A percentile compares a stretch with the other conserved stretches of the same genome.
Evolutionary conservation across 1,140 invertebrate species (phyloP).

Genomic region (Sminthurides bifidus): DNA sequence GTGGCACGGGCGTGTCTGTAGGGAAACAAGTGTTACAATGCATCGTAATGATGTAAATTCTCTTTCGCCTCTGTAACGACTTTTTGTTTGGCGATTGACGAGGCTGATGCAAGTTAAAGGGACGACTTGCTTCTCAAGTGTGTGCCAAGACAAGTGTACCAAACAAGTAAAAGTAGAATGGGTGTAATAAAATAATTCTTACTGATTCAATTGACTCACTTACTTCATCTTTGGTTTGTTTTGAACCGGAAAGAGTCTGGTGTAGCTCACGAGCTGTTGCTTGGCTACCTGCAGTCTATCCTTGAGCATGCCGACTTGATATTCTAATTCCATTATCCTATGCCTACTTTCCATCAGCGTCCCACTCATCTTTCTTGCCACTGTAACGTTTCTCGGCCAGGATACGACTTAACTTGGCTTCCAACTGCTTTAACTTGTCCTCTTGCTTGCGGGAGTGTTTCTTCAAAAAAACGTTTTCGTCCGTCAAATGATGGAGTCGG

Average conservation of each 20-base stretch:
- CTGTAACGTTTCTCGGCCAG: not conserved
- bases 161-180: not conserved
- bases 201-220: not conserved
- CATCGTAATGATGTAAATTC: too few relatives aligned
- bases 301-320: constrained; percentile 9
- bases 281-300: constrained; percentile 3
- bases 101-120: too few relatives aligned
- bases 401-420: constrained; percentile 4
- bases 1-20: not conserved
- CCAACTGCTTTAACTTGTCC: constrained; percentile 2
- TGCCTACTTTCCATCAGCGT: constrained; percentile 2
- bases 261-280: constrained; percentile 4
- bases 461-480: constrained; percentile 2
- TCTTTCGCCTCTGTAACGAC: too few relatives aligned
- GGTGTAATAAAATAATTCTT: not conserved
- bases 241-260: not conserved
- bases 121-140: too few relatives aligned
- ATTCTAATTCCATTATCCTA: constrained; percentile 4
- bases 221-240: constrained; percentile 1
- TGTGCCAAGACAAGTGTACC: too few relatives aligned
- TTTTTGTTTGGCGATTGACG: too few relatives aligned
- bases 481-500: not conserved
- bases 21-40: too few relatives aligned
- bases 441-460: not conserved
- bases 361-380: not conserved